Base-by-base conservation (phyloP, 2,888 invertebrate genomes). In the Anaspis maculata region DNA sequence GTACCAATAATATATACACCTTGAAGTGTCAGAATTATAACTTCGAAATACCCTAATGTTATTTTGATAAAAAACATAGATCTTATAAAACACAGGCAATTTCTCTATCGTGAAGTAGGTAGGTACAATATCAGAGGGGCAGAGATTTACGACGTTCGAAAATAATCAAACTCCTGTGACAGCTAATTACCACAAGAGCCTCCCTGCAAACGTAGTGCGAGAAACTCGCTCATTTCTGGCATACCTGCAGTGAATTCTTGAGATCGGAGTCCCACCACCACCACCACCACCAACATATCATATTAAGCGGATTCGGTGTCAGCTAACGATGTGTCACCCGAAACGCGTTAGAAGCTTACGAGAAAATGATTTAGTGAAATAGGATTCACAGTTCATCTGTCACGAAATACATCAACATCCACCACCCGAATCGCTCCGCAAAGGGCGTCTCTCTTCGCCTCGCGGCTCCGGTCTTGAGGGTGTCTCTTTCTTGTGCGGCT, bases 351-450 rank as follows among this genome's bases (percentile, higher is more conserved):
- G 49, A 46, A 49, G 51, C 52, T 56, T 57, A 58, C 48, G 57
- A 58, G 57, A 51, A 56, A 55, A 62, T 63, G 63, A 63, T 62
- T 63, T 62, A 63, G 56, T 58, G 58, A 53, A 55, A 59, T 52
- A 54, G 61, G 61, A 63, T 62, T 62, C 61, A 62, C 63, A 63
- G 61, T 61, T 62, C 63, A 59, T 61, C 60, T 62, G 59, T 59
- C 59, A 55, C 41, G 54, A 52, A 49, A 56, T 52, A 49, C 54
- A 55, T 56, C 56, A 56, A 49, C 53, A 48, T 53, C 46, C 36
- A 42, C 39, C 46, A 31, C 30, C 32, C 32, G 19, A 34, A 34
- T 34, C 29, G 7, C 13, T 19, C 15, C 16, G n/a, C n/a, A n/a
- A 14, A 12, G 21, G 9, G 11, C 13, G 13, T 32, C 26, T 32